A percentile compares a stretch with the other conserved stretches of the same genome.
Evolutionary conservation across 35 echinoderm and acorn worm species (phyloP).

Genomic region (Ptychodera flava): DNA sequence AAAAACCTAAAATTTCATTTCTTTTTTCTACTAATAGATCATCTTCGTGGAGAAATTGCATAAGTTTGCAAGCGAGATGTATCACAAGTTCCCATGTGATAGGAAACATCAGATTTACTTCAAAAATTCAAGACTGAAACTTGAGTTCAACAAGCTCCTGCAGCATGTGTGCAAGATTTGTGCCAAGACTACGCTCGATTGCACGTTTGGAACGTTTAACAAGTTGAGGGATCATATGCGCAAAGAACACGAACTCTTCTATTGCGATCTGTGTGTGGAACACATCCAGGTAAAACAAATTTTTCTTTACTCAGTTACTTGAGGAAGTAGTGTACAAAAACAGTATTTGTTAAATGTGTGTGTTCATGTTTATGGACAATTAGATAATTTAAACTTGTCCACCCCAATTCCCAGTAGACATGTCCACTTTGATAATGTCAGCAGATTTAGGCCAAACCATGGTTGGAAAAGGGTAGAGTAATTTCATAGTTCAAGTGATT

Average conservation of each 20-base stretch:
- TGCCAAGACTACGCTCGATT: background rate
- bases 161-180: slow-evolving; percentile 46
- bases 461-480: too few species aligned
- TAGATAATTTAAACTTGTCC: too few species aligned
- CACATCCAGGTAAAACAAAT: slow-evolving; percentile 60
- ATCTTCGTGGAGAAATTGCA: slow-evolving; percentile 71
- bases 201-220: slow-evolving; percentile 36
- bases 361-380: too few species aligned
- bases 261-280: slow-evolving; percentile 79
- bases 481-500: too few species aligned
- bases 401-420: too few species aligned
- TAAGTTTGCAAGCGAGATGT: slow-evolving; percentile 71
- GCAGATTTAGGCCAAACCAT: too few species aligned
- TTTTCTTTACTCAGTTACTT: too few species aligned
- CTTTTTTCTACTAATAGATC: too few species aligned
- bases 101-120: slow-evolving; percentile 67
- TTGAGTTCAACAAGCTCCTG: slow-evolving; percentile 52
- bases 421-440: too few species aligned
- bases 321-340: too few species aligned
- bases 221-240: slow-evolving; percentile 84
- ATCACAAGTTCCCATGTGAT: slow-evolving; percentile 69
- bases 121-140: slow-evolving; percentile 34
- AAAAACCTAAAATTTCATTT: slow-evolving; percentile 7
- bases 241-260: slow-evolving; percentile 79
- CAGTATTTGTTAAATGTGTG: too few species aligned